These are phyloP conservation scores for Darevskia mixta DNA, from an alignment of 2,797 vertebrate genomes.

Conservation along the genomic window DNA sequence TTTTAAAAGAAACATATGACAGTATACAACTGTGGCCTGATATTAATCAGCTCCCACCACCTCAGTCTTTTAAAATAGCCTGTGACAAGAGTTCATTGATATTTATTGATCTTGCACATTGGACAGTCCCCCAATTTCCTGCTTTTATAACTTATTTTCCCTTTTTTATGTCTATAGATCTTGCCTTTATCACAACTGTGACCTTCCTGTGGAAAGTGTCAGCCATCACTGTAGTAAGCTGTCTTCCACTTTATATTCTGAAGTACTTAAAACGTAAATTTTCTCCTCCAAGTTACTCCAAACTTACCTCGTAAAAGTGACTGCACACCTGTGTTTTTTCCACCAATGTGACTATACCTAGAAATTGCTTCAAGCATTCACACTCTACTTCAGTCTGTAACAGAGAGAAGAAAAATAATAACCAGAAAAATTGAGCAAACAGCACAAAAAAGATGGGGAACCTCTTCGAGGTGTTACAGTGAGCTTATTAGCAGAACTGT, in stretches of 20 bases:
- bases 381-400: constrained; percentile 64
- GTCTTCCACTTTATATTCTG: constrained; percentile 97
- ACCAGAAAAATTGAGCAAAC: constrained; percentile 30
- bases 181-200: constrained; percentile 92
- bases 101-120: constrained; percentile 9
- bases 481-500: constrained; percentile 46
- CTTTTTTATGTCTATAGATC: constrained; percentile 80
- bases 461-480: constrained; percentile 44
- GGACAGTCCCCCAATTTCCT: constrained; percentile 7
- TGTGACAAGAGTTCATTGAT: constrained; percentile 22
- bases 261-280: constrained; percentile 98
- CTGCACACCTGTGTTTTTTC: constrained; percentile 32
- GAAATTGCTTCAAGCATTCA: constrained; percentile 54
- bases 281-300: constrained; percentile 97
- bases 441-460: constrained; percentile 65
- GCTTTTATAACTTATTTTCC: constrained; percentile 19
- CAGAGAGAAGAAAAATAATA: constrained; percentile 31
- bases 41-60: not conserved
- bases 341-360: constrained; percentile 49
- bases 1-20: not conserved
- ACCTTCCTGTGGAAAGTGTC: constrained; percentile 98
- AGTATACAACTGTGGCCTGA: not conserved
- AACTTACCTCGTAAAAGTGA: constrained; percentile 89
- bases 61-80: constrained; percentile 18
- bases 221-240: constrained; percentile 95